Base-by-base conservation (phyloP, 2,888 invertebrate species). In the Xylocampa areola region DNA sequence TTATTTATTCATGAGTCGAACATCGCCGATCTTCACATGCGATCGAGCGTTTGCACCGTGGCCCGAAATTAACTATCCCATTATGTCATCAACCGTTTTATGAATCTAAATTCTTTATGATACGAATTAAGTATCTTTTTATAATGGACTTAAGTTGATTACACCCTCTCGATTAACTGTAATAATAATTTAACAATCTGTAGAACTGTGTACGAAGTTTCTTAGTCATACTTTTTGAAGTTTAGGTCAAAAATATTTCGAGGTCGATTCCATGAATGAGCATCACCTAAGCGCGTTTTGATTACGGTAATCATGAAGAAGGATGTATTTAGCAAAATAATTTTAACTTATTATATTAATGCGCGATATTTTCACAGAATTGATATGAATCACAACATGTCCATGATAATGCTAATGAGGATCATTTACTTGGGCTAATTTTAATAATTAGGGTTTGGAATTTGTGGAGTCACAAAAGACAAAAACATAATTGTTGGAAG, bases 51-150 rank as follows among this genome's bases (percentile, higher is more conserved):
- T 87, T 84, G 88, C 87, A 82, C 79, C 82, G 80, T 82, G 68
- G 58, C 87, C 91, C 84, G 65, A 91, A 89, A 93, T 93, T 93
- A 92, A 82, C 75, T 80, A 81, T 80, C 88, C 86, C 88, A 94
- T 93, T 93, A 94, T 92, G 91, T 93, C 92, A 91, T 94, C 91
- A 93, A 89, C 80, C 81, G 84, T 89, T 94, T 92, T 91, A 91
- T 90, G 87, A 88, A 88, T 86, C 87, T 89, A 88, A 90, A 90
- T 90, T 89, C 85, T 87, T 89, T 88, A 90, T 88, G 79, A 89
- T 90, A 89, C 74, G 77, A 87, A 89, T 90, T 90, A 89, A 84
- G 84, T 86, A 80, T 81, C 81, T 88, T 86, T 85, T 85, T 87
- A 85, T 91, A 88, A 89, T 87, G 82, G 82, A 61, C 63, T 48